phyloP scores from a whole-genome alignment of 2,888 invertebrate genomes.

The Xestobium rufovillosum region DNA sequence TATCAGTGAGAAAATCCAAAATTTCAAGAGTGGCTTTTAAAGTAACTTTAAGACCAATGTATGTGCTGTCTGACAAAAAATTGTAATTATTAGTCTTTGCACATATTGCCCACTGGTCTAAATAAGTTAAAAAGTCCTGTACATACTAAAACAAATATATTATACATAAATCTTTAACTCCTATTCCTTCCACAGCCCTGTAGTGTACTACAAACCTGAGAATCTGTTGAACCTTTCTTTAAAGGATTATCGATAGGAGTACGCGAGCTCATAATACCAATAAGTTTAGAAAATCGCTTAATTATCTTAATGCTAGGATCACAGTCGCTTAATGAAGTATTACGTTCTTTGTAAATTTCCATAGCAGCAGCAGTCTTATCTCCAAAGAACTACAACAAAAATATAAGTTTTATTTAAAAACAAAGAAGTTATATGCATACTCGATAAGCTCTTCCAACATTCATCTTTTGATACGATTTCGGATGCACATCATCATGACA shows the following conservation, averaged over 20 bases:
- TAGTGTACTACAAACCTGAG: too few relatives aligned
- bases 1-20: too few relatives aligned
- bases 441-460: conserved; percentile 12
- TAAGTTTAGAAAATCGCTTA: not conserved
- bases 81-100: not conserved
- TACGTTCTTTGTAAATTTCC: conserved; percentile 4
- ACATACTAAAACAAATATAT: too few relatives aligned
- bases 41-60: not conserved
- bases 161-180: not conserved
- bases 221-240: too few relatives aligned
- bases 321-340: not conserved
- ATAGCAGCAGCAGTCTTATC: conserved; percentile 10
- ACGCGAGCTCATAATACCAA: not conserved
- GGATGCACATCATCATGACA: conserved; percentile 10
- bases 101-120: not conserved
- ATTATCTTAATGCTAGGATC: not conserved
- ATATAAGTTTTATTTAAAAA: not conserved
- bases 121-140: not conserved
- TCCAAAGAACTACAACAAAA: conserved; percentile 10
- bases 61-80: conserved; percentile 1
- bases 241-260: not conserved
- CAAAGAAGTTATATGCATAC: conserved; percentile 7
- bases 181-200: too few relatives aligned
- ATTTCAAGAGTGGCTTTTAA: not conserved
- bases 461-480: conserved; percentile 13